A percentile compares a stretch with the other conserved stretches of the same genome.
phyloP scores from a whole-genome alignment of 2,113 vertebrate species.

The Promerops cafer region DNA sequence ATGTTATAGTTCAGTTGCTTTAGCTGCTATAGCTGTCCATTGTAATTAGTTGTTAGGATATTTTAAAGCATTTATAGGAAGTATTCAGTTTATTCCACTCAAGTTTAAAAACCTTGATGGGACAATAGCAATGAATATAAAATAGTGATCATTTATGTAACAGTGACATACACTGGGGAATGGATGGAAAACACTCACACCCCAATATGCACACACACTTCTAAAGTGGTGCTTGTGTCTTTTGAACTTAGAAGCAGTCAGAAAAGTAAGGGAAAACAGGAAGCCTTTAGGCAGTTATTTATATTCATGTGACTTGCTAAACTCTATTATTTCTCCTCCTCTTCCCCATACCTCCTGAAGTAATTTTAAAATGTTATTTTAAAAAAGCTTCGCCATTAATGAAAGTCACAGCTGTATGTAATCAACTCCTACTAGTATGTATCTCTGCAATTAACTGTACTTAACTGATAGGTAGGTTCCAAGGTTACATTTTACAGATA shows the following conservation, averaged over 20 bases:
- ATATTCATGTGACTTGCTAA: background rate
- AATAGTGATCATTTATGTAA: background rate
- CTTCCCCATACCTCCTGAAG: background rate
- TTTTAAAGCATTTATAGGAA: background rate
- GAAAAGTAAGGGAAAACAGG: background rate
- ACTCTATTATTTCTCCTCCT: background rate
- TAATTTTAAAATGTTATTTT: background rate
- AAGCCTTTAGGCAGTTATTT: background rate
- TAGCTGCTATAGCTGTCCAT: background rate
- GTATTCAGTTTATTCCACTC: background rate
- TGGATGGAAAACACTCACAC: background rate
- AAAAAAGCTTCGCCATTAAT: background rate
- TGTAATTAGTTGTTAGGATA: background rate
- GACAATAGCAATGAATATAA: background rate
- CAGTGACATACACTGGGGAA: background rate
- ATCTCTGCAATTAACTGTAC: background rate
- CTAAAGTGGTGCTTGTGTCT: background rate
- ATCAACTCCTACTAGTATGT: background rate
- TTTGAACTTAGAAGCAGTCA: background rate
- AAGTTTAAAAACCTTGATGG: background rate
- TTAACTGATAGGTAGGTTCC: background rate
- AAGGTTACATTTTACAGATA: background rate
- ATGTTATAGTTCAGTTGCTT: background rate
- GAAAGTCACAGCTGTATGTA: background rate
- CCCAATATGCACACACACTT: background rate